Conservation (phyloP, 2,797 vertebrate genomes). For the Otus scops region DNA sequence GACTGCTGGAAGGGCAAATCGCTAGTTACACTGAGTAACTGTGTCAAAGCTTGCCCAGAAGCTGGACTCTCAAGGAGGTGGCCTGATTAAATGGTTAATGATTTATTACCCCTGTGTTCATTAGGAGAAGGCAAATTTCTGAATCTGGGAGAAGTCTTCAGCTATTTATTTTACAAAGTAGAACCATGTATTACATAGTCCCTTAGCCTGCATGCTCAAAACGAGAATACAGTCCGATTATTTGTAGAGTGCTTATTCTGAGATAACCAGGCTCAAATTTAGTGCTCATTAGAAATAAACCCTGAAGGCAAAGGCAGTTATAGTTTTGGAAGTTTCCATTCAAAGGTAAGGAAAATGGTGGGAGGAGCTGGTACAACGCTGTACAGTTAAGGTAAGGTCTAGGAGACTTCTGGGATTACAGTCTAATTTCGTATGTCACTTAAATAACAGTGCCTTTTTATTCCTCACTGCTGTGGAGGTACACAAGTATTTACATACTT, state of each 20-base stretch:
- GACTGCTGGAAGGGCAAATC: neutral
- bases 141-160: neutral
- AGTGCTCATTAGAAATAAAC: neutral
- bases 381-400: neutral
- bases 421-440: neutral
- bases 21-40: neutral
- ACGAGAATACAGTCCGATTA: neutral
- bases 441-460: neutral
- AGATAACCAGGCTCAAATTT: neutral
- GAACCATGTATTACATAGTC: neutral
- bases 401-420: neutral
- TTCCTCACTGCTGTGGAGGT: neutral
- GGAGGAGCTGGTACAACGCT: neutral
- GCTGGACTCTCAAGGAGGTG: neutral
- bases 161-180: neutral
- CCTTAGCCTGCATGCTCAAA: neutral
- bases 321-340: neutral
- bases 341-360: neutral
- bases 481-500: neutral
- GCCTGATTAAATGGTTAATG: neutral
- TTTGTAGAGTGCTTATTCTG: neutral
- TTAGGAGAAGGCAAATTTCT: neutral
- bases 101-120: neutral
- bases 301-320: neutral
- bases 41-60: neutral